A percentile compares a stretch with the other conserved stretches of the same genome.
Evolutionary conservation across 2,888 invertebrate species (phyloP).

Genomic region (Cetonia aurata): DNA sequence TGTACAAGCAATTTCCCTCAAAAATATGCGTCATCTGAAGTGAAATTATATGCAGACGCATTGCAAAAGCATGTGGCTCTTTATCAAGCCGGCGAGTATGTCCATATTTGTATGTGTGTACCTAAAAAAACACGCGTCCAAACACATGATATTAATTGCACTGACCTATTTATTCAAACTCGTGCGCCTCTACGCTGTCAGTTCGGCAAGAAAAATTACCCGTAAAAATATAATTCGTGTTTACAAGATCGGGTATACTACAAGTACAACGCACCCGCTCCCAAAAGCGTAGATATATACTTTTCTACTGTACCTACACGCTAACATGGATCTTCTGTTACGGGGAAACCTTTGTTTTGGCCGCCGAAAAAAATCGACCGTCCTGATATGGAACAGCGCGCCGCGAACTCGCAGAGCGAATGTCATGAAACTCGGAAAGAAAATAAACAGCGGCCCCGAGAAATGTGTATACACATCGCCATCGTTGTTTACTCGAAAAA

Average conservation of each 20-base stretch:
- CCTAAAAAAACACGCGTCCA: neutral
- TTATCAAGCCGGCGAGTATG: neutral
- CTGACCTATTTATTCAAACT: slow-evolving; percentile 25
- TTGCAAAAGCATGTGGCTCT: no score
- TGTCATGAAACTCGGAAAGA: slow-evolving; percentile 31
- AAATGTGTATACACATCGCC: slow-evolving; percentile 19
- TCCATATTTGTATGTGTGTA: slow-evolving; percentile 1
- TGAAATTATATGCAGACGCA: no score
- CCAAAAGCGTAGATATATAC: no score
- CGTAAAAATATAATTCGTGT: slow-evolving; percentile 36
- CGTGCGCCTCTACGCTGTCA: neutral
- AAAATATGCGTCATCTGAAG: no score
- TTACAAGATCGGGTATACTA: slow-evolving; percentile 28
- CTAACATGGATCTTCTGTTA: slow-evolving; percentile 14
- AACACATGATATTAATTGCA: slow-evolving; percentile 31
- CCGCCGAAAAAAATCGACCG: slow-evolving; percentile 11
- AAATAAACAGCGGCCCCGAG: slow-evolving; percentile 32
- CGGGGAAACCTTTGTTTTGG: slow-evolving; percentile 4
- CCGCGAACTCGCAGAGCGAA: slow-evolving; percentile 23
- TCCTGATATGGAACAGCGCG: slow-evolving; percentile 11
- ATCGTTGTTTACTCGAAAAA: slow-evolving; percentile 28
- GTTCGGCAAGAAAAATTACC: slow-evolving; percentile 19
- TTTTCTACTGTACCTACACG: no score
- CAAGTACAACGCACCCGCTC: neutral
- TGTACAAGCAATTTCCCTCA: no score